Base-by-base conservation (phyloP, 1,140 invertebrate genomes). In the Ips typographus region DNA sequence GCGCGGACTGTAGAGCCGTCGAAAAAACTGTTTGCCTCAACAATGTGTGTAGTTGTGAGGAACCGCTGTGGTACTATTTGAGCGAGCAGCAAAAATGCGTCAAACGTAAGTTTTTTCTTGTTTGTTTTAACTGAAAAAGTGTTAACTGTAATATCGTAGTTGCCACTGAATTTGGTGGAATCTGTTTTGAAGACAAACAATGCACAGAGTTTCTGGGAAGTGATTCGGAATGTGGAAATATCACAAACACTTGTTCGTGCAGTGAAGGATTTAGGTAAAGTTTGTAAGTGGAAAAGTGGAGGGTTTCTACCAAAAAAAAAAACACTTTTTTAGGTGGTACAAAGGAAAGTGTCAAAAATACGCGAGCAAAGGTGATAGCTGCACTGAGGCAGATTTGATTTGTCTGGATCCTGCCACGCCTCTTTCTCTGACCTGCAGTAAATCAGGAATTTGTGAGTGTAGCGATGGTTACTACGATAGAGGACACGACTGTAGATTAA, bases 381-480 rank as follows among this genome's bases (percentile, higher is more conserved):
- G 68, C 40, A 36, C 4, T 58, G 5, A 22, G 7, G 4, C 5
- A 7, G 37, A 41, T 52, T 41, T 37, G 6, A 47, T 59, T 6
- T 70, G 68, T 61, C 53, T 65, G 7, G 68, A 70, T 40, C 7
- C 2, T 1, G 60, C n/a, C 40, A 61, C 58, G 51, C 68, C 61
- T 1, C 47, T 65, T 2, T n/a, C 68, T 41, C 42, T 70, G 36
- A 59, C 8, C n/a, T 70, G 68, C 37, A 51, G 4, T 4, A 49
- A 65, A 4, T 39, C 8, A 3, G 39, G 7, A 6, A 52, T 42
- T 3, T 70, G 68, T 40, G 62, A 65, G 47, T 70, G 68, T 41
- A 58, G 36, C 40, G 62, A 61, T 40, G 68, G 56, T 6, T 70
- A 65, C 38, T 70, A 70, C 53, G 68, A 70, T 41, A 57, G 68